Evolutionary conservation across 2,888 invertebrate species (phyloP).

Genomic region (Prosapia bicincta): DNA sequence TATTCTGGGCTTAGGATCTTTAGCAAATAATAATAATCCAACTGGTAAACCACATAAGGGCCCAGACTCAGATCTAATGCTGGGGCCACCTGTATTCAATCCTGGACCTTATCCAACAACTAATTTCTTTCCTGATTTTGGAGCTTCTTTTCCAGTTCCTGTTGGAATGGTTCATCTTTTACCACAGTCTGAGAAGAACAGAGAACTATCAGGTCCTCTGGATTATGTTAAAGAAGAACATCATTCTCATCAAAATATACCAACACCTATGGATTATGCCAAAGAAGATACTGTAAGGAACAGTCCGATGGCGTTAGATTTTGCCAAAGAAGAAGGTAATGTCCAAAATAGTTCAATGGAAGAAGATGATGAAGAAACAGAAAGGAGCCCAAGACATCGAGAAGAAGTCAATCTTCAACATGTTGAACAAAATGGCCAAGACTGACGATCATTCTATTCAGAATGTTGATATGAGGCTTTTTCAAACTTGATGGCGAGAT

Average conservation of each 20-base stretch:
- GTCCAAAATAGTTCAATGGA: slow-evolving; percentile 48
- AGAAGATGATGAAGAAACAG: slow-evolving; percentile 50
- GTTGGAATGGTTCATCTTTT: slow-evolving; percentile 80
- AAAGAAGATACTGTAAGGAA: slow-evolving; percentile 35
- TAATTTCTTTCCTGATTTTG: slow-evolving; percentile 80
- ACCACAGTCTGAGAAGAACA: slow-evolving; percentile 72
- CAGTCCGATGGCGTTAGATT: slow-evolving; percentile 37
- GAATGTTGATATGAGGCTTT: slow-evolving; percentile 33
- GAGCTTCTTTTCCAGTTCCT: slow-evolving; percentile 74
- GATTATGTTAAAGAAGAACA: slow-evolving; percentile 33
- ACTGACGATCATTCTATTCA: slow-evolving; percentile 51
- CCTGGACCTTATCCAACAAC: slow-evolving; percentile 60
- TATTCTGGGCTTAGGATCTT: slow-evolving; percentile 57
- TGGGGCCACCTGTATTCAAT: slow-evolving; percentile 62
- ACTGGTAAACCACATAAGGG: slow-evolving; percentile 33
- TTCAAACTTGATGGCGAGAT: slow-evolving; percentile 24
- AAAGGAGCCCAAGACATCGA: slow-evolving; percentile 23
- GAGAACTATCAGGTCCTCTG: slow-evolving; percentile 46
- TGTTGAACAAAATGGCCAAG: slow-evolving; percentile 76
- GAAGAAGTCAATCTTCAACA: slow-evolving; percentile 54
- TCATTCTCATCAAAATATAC: slow-evolving; percentile 31
- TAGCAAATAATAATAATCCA: slow-evolving; percentile 50
- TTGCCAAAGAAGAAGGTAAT: slow-evolving; percentile 36
- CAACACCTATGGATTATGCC: slow-evolving; percentile 37
- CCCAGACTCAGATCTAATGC: slow-evolving; percentile 48